Evolutionary conservation across 2,888 invertebrate species (phyloP), one percentile per base, ranked within the genome.

Genomic region (Pollenia labialis): DNA sequence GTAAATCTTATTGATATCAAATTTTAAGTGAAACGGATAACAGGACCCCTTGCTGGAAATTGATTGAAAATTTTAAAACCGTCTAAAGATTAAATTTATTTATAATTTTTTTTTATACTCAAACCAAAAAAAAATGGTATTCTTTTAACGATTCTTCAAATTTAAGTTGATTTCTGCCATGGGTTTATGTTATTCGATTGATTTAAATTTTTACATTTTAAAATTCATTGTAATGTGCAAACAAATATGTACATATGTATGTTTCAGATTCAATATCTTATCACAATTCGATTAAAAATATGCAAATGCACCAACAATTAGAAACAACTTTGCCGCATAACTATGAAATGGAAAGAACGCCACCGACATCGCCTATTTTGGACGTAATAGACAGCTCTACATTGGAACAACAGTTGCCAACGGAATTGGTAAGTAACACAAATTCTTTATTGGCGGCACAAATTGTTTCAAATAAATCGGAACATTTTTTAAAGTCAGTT

Each of bases 331-430:
- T 81, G 71, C 9, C 81, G 74, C 72, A 88, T 10, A 84, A 52
- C 64, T 87, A 77, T 77, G 87, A 84, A 50, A 66, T 85, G 60
- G 77, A 83, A 23, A 75, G 77, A 60, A 81, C 46, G 80, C 56
- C 89, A 14, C 76, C 89, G 54, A 90, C 90, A 32, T 92, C 92
- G 40, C 92, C 92, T 1, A 89, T 92, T n/a, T 87, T 92, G 46
- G 92, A 92, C 88, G 91, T 92, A 8, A 91, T 91, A 40, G 92
- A 92, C 40, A 90, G 89, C 40, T 89, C 90, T 14, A 82, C 86
- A 14, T 42, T 85, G 18, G 88, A 82, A 52, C 84, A 82, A 52
- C 84, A 81, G 14, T 18, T 84, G 9, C 81, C 87, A 52, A 56
- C 11, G 3, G 84, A 81, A 11, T 54, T 87, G 23, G 81, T 84